phyloP scores from a whole-genome alignment of 2,113 vertebrate genomes.

The Mormyrus lacerda region DNA sequence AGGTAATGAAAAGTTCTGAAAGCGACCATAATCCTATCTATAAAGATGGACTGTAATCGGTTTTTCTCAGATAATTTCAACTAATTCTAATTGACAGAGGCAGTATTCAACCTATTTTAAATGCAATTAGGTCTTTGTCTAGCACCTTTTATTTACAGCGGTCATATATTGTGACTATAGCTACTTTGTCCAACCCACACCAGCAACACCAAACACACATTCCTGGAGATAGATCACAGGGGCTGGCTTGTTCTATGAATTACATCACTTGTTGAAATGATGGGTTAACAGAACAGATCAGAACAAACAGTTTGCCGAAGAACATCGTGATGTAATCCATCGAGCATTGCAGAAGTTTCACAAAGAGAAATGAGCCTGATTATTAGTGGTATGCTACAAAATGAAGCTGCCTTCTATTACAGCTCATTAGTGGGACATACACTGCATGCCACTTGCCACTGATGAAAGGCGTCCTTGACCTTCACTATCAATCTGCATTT shows the following conservation, averaged over 20 bases:
- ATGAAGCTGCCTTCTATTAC: conserved; percentile 35
- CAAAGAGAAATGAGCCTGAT: conserved; percentile 2
- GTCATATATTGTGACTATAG: not conserved
- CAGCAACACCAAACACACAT: not conserved
- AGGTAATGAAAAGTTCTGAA: not conserved
- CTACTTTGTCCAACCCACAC: not conserved
- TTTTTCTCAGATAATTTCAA: not conserved
- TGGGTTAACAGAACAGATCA: not conserved
- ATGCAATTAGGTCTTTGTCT: not conserved
- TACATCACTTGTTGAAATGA: not conserved
- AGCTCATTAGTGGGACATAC: conserved; percentile 41
- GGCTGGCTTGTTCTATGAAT: not conserved
- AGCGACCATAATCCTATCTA: not conserved
- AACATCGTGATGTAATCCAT: not conserved
- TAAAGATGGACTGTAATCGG: not conserved
- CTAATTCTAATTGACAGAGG: not conserved
- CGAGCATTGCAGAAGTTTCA: not conserved
- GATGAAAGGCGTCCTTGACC: conserved; percentile 47
- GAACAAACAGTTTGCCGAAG: conserved; percentile 9
- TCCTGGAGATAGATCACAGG: not conserved
- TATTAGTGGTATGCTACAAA: conserved; percentile 29
- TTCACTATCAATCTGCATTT: conserved; percentile 41
- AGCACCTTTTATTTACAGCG: not conserved
- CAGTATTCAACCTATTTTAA: not conserved
- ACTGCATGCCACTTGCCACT: conserved; percentile 31